A percentile compares a stretch with the other conserved stretches of the same genome.
Evolutionary conservation across 2,797 vertebrate species (phyloP).

Genomic region (Phrynocephalus forsythii): DNA sequence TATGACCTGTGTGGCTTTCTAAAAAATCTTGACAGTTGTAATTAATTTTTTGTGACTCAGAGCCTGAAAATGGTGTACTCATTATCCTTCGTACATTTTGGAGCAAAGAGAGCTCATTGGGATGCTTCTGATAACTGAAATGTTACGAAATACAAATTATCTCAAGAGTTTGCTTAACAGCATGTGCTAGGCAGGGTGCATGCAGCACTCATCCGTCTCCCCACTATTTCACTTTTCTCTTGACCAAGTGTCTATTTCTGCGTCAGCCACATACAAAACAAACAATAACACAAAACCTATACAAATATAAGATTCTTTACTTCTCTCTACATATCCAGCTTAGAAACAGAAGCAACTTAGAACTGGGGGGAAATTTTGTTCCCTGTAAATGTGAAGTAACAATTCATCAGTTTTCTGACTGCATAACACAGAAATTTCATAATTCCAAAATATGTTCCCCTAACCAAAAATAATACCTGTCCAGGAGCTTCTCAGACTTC

Average conservation of each 20-base stretch:
- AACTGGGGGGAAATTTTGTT: neutral
- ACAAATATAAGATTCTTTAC: neutral
- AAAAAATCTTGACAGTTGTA: neutral
- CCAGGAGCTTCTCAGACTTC: neutral
- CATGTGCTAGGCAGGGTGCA: neutral
- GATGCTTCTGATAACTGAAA: neutral
- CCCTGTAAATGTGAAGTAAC: neutral
- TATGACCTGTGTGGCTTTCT: neutral
- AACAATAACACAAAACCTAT: neutral
- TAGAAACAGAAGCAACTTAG: neutral
- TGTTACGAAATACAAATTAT: neutral
- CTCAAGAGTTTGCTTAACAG: slow-evolving; percentile 14
- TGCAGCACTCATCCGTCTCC: neutral
- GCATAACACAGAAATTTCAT: no score
- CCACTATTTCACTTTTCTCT: neutral
- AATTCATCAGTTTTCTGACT: neutral
- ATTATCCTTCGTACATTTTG: no score
- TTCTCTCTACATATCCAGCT: no score
- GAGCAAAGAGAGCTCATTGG: neutral
- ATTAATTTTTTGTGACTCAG: neutral
- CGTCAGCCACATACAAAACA: slow-evolving; percentile 6
- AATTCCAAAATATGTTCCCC: no score
- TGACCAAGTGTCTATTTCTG: neutral
- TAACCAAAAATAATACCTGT: neutral
- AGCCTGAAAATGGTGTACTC: neutral